A percentile compares a stretch with the other conserved stretches of the same genome.
Evolutionary conservation across 2,113 vertebrate genomes (phyloP).

Genomic region (Plotosus lineatus): DNA sequence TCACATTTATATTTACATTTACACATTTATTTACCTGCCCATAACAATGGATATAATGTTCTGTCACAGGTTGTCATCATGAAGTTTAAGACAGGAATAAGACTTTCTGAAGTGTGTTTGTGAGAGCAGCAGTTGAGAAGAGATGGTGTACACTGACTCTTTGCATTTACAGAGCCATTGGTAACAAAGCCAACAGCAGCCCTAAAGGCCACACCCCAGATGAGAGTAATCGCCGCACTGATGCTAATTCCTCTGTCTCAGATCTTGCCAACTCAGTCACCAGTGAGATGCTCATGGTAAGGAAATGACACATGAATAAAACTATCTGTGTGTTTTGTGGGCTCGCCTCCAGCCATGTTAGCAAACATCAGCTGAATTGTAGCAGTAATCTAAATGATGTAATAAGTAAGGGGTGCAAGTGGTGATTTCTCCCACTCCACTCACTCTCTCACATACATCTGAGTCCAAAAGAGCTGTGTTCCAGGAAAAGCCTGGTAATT

Average conservation of each 20-base stretch:
- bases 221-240: constrained; percentile 73
- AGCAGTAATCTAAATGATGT: constrained; percentile 35
- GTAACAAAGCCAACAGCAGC: constrained; percentile 81
- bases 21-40: too few relatives aligned
- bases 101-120: not conserved
- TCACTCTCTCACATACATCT: constrained; percentile 57
- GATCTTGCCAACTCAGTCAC: constrained; percentile 97
- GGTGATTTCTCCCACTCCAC: constrained; percentile 70
- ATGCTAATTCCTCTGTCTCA: constrained; percentile 88
- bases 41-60: not conserved
- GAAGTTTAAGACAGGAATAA: not conserved
- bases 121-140: not conserved
- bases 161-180: constrained; percentile 71
- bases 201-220: constrained; percentile 86
- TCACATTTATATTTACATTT: too few relatives aligned
- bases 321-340: constrained; percentile 50
- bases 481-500: constrained; percentile 63
- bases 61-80: not conserved
- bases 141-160: not conserved
- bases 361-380: constrained; percentile 28
- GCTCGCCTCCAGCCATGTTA: constrained; percentile 57
- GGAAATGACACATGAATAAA: constrained; percentile 10
- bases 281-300: constrained; percentile 98
- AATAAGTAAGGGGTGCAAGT: constrained; percentile 26
- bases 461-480: constrained; percentile 52